A percentile compares a stretch with the other conserved stretches of the same genome.
Conservation (phyloP, 2,797 vertebrate species). For the Loriculus beryllinus region DNA sequence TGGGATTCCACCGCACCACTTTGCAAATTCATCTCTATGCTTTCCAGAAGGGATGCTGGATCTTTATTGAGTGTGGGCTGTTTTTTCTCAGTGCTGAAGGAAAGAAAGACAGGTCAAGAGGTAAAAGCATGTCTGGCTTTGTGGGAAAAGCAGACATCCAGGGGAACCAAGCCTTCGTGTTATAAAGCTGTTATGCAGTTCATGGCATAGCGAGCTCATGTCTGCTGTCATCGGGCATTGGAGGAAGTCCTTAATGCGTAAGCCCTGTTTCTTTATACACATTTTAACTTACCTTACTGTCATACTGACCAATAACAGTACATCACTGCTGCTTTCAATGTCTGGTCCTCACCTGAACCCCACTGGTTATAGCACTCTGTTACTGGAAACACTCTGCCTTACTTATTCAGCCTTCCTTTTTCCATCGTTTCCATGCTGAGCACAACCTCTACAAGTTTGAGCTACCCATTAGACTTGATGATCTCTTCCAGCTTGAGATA, state of each 20-base stretch:
- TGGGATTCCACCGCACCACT: neutral
- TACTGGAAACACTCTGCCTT: neutral
- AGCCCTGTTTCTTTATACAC: neutral
- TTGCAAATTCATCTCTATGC: neutral
- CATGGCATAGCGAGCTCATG: neutral
- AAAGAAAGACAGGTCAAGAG: neutral
- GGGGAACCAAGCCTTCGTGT: neutral
- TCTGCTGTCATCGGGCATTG: neutral
- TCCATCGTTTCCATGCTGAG: neutral
- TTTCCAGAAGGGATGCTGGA: neutral
- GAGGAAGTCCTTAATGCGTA: neutral
- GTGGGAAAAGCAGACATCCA: neutral
- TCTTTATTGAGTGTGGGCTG: neutral
- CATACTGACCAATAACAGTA: neutral
- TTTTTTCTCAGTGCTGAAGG: neutral
- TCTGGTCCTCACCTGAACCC: neutral
- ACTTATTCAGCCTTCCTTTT: neutral
- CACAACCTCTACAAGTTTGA: neutral
- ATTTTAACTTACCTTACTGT: neutral
- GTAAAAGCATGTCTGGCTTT: neutral
- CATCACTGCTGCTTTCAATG: rapidly evolving
- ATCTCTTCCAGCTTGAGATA: neutral
- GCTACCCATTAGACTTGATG: rapidly evolving
- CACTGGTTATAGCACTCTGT: rapidly evolving
- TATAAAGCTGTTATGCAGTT: neutral